Evolutionary conservation across 30 jellyfish, hydroid and myxozoan species (phyloP).

Genomic region (Rhopilema esculentum): DNA sequence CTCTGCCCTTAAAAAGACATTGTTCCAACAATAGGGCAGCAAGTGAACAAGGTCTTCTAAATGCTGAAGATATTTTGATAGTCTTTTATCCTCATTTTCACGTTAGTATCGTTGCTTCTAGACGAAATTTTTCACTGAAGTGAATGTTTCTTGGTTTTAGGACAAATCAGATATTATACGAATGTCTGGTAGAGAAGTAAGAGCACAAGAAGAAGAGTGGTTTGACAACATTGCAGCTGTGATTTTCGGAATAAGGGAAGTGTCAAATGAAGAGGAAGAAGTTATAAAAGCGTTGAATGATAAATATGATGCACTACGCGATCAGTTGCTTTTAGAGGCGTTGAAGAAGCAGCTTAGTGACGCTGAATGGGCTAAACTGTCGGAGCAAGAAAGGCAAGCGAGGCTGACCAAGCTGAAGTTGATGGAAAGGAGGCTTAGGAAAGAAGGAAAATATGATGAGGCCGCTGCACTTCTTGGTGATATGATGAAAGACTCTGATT

Average conservation of each 20-base stretch:
- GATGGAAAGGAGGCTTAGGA: conserved; percentile 87
- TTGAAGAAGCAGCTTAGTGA: conserved; percentile 84
- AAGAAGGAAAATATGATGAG: conserved; percentile 93
- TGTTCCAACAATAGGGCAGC: too few species aligned
- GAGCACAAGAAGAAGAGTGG: conserved; percentile 81
- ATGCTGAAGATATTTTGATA: neutral
- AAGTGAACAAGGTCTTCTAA: neutral
- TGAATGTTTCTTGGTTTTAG: neutral
- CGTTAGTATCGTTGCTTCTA: neutral
- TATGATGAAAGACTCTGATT: conserved; percentile 71
- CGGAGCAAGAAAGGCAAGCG: conserved; percentile 96
- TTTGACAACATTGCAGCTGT: conserved; percentile 92
- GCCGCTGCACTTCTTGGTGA: conserved; percentile 93
- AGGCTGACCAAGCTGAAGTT: conserved; percentile 78
- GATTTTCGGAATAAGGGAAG: conserved; percentile 72
- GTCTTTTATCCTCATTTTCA: neutral
- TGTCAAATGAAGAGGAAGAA: conserved; percentile 87
- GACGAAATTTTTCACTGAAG: neutral
- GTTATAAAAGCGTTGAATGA: conserved; percentile 78
- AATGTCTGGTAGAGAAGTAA: conserved; percentile 40
- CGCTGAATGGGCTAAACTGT: conserved; percentile 92
- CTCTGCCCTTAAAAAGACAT: too few species aligned
- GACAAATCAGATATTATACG: conserved; percentile 65
- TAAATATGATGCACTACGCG: conserved; percentile 88
- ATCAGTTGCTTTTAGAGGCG: conserved; percentile 83